Conservation (phyloP, 2,113 vertebrate species). For the Tenrec ecaudatus region DNA sequence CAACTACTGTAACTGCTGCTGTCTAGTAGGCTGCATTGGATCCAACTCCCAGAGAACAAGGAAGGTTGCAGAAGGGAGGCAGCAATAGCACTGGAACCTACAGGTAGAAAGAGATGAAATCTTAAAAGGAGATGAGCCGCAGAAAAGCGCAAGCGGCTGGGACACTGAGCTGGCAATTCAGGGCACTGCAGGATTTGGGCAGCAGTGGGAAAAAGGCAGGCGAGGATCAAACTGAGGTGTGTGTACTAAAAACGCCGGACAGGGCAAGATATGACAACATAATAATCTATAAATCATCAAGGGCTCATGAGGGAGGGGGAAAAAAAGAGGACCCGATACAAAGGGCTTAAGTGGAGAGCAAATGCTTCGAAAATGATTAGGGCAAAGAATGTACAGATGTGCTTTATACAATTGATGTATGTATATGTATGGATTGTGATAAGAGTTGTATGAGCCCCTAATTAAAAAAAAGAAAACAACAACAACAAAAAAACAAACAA, state of each 20-base stretch:
- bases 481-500: no score
- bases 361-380: no score
- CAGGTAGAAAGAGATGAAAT: constrained; percentile 3
- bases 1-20: not conserved
- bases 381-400: no score
- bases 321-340: no score
- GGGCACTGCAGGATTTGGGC: not conserved
- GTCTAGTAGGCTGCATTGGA: not conserved
- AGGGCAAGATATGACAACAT: no score
- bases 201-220: not conserved
- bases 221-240: not conserved
- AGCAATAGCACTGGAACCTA: not conserved
- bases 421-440: no score
- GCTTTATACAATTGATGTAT: no score
- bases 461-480: no score
- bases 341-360: no score
- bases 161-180: not conserved
- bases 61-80: not conserved
- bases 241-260: not conserved
- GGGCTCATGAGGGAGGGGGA: no score
- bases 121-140: not conserved
- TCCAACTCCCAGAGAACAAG: not conserved
- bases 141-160: not conserved
- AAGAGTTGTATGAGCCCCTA: no score
- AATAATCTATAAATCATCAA: no score